Conservation (phyloP, 1,140 invertebrate species). For the Leptopilina boulardi region DNA sequence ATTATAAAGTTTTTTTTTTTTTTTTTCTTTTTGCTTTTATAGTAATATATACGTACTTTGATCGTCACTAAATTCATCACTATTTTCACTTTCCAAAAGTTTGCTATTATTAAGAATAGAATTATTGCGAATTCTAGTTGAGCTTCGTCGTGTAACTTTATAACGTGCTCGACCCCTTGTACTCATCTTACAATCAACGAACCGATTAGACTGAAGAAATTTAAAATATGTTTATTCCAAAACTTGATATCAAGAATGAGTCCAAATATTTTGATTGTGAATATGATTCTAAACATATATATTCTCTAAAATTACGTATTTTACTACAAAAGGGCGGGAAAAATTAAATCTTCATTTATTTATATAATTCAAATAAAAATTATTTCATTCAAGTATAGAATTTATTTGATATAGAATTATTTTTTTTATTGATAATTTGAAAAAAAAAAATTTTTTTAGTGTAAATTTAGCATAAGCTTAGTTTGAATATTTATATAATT, state of each 20-base stretch:
- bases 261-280: background rate
- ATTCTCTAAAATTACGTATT: background rate
- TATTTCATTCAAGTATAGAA: too few relatives aligned
- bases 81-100: background rate
- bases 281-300: background rate
- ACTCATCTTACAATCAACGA: background rate
- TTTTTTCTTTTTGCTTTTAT: too few relatives aligned
- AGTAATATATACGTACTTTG: background rate
- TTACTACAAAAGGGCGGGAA: background rate
- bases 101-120: background rate
- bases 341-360: too few relatives aligned
- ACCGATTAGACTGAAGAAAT: background rate
- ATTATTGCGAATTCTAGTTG: background rate
- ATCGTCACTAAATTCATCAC: background rate
- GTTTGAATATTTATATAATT: too few relatives aligned
- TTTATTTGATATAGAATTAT: too few relatives aligned
- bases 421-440: too few relatives aligned
- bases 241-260: background rate
- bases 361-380: too few relatives aligned
- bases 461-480: too few relatives aligned
- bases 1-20: background rate
- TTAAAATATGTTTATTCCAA: background rate
- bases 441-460: too few relatives aligned
- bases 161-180: background rate
- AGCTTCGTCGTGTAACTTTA: background rate